Evolutionary conservation across 2,888 invertebrate genomes (phyloP).

Genomic region (Archips xylosteana): DNA sequence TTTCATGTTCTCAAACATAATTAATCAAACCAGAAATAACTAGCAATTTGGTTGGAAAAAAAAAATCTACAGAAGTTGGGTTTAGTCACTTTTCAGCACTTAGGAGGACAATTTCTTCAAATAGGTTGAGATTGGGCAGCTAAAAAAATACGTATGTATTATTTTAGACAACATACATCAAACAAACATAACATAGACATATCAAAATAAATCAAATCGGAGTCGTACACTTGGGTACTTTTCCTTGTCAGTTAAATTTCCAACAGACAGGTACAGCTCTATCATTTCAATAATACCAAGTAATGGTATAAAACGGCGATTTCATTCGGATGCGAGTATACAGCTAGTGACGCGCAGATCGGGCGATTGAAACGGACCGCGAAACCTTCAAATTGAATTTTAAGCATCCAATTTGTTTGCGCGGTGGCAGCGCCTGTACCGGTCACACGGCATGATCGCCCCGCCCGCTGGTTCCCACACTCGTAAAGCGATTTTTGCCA

Average conservation of each 20-base stretch:
- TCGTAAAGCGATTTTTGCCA: constrained; percentile 78
- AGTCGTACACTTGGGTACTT: too few species aligned
- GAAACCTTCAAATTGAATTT: constrained; percentile 86
- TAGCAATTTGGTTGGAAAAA: too few species aligned
- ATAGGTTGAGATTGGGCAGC: too few species aligned
- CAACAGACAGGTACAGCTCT: not conserved
- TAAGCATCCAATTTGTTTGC: constrained; percentile 85
- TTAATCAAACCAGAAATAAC: too few species aligned
- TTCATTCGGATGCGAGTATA: constrained; percentile 70
- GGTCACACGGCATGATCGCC: constrained; percentile 49
- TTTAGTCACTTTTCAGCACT: too few species aligned
- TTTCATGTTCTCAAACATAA: too few species aligned
- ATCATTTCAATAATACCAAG: constrained; percentile 65
- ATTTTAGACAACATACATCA: too few species aligned
- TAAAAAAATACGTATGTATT: too few species aligned
- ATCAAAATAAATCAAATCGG: too few species aligned
- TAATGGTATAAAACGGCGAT: constrained; percentile 76
- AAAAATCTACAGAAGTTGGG: too few species aligned
- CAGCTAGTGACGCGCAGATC: constrained; percentile 79
- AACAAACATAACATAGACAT: too few species aligned
- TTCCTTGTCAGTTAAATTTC: not conserved
- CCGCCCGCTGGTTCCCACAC: constrained; percentile 64
- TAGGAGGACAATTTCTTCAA: too few species aligned
- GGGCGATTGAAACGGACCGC: constrained; percentile 82
- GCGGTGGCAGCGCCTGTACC: constrained; percentile 57